A percentile compares a stretch with the other conserved stretches of the same genome.
Conservation (phyloP, 1,140 invertebrate species). For the Diprion similis region DNA sequence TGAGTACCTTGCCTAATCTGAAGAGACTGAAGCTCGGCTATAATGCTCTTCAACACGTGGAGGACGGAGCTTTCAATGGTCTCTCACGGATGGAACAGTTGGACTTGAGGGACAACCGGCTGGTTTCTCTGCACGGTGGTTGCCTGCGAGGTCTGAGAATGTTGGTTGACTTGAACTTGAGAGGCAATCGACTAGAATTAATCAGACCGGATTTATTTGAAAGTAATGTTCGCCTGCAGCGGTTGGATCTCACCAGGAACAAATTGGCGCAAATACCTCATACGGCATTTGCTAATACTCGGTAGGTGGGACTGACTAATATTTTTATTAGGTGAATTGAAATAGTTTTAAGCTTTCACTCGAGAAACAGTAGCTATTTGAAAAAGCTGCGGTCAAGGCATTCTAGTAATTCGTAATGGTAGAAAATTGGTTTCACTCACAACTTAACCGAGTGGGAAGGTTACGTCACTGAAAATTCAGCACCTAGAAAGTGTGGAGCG, state of each 20-base stretch:
- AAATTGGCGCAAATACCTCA: constrained; percentile 73
- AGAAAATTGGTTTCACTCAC: constrained; percentile 53
- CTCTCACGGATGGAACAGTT: constrained; percentile 75
- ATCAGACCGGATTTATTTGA: constrained; percentile 73
- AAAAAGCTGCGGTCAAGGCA: background rate
- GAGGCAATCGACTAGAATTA: constrained; percentile 77
- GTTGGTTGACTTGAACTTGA: constrained; percentile 74
- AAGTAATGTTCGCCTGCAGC: constrained; percentile 69
- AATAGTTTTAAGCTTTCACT: background rate
- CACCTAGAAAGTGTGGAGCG: constrained; percentile 49
- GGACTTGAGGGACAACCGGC: constrained; percentile 79
- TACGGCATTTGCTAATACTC: constrained; percentile 69
- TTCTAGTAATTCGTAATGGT: constrained; percentile 9
- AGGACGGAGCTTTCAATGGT: constrained; percentile 74
- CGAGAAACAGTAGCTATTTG: background rate
- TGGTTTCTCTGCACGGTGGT: constrained; percentile 71
- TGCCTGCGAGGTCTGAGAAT: constrained; percentile 70
- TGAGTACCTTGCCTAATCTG: constrained; percentile 74
- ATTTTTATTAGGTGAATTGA: background rate
- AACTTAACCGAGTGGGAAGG: constrained; percentile 25
- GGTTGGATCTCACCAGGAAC: constrained; percentile 80
- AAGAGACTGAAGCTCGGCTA: constrained; percentile 77
- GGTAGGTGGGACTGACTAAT: constrained; percentile 42
- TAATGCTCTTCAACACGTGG: constrained; percentile 76
- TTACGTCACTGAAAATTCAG: constrained; percentile 50